Evolutionary conservation across 2,888 invertebrate species (phyloP).

Genomic region (Trypoxylon attenuatum): DNA sequence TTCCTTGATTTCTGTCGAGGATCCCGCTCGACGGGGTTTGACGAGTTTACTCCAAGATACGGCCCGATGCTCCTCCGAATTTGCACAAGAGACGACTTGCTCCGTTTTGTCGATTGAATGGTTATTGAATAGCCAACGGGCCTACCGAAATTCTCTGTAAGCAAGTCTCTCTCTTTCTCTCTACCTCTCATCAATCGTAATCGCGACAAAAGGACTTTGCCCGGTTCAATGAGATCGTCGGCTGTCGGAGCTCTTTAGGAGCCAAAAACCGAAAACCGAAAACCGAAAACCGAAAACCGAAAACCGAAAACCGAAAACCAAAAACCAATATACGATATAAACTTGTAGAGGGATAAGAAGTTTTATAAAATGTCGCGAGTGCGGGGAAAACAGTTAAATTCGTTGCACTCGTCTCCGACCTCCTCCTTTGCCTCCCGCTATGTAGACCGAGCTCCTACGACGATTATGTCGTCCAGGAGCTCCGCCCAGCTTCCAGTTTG

Average conservation of each 20-base stretch:
- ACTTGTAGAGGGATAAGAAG: conserved; percentile 25
- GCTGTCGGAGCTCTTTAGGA: background rate
- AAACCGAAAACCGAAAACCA: no score
- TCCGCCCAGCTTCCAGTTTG: conserved; percentile 40
- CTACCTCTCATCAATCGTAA: no score
- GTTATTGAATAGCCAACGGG: no score
- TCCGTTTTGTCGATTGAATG: no score
- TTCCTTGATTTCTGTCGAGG: conserved; percentile 13
- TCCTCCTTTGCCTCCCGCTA: background rate
- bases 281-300: no score
- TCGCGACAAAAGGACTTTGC: conserved; percentile 18
- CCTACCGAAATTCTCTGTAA: no score
- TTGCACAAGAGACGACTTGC: no score
- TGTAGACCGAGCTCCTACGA: background rate
- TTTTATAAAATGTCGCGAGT: conserved; percentile 30
- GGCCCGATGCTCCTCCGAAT: background rate
- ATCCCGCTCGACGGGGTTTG: conserved; percentile 19
- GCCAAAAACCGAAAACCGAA: no score
- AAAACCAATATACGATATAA: background rate
- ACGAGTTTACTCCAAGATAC: background rate
- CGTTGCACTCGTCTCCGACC: conserved; percentile 2
- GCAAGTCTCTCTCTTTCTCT: no score
- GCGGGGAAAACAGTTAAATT: conserved; percentile 21
- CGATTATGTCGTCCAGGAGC: conserved; percentile 42
- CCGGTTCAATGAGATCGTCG: conserved; percentile 36